These are phyloP conservation scores for Microctenopoma stevenorrisi DNA, from an alignment of 2,797 vertebrate genomes.

Conservation along the genomic window DNA sequence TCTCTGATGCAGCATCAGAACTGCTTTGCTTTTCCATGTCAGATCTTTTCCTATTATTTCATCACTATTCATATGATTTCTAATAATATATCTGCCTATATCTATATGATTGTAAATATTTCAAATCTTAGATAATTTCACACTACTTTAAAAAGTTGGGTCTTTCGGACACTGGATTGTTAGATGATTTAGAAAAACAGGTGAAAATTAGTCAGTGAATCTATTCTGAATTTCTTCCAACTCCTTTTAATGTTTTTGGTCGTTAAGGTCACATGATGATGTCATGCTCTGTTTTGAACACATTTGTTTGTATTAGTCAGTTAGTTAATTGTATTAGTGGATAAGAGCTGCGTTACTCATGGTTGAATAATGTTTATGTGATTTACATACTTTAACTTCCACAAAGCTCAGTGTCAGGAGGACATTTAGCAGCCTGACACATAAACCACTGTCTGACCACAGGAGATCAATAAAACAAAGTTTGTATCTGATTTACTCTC, in stretches of 20 bases:
- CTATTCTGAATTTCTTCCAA: background rate
- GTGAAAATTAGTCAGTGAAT: background rate
- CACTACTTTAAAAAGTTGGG: no score
- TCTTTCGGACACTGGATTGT: background rate
- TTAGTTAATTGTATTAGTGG: background rate
- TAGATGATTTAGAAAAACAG: background rate
- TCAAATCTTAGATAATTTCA: no score
- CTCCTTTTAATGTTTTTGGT: background rate
- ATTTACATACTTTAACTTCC: slow-evolving; percentile 6
- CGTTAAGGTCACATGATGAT: background rate
- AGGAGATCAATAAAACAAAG: slow-evolving; percentile 64
- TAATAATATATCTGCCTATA: background rate
- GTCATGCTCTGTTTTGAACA: background rate
- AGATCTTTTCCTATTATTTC: background rate
- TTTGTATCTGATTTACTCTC: slow-evolving; percentile 53
- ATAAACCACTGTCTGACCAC: slow-evolving; percentile 61
- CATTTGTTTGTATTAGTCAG: no score
- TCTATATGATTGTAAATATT: background rate
- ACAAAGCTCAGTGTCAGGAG: slow-evolving; percentile 24
- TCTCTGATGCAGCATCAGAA: no score
- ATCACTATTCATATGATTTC: background rate
- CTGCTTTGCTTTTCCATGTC: background rate
- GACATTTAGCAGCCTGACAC: slow-evolving; percentile 62
- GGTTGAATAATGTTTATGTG: background rate
- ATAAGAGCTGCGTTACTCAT: background rate